A percentile compares a stretch with the other conserved stretches of the same genome.
Conservation (phyloP, 2,113 vertebrate species). For the Perca fluviatilis region DNA sequence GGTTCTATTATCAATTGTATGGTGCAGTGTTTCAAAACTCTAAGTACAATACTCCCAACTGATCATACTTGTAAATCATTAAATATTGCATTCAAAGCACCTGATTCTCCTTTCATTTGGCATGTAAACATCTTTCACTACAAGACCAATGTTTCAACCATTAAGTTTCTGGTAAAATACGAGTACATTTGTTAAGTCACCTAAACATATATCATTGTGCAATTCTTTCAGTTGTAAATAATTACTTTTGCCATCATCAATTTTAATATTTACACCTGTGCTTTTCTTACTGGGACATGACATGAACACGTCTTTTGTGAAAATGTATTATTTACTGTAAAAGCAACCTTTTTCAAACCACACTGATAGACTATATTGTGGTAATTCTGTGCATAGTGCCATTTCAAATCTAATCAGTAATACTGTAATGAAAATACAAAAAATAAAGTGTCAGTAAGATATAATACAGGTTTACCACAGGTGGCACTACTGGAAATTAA, state of each 20-base stretch:
- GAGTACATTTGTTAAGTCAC: too few relatives aligned
- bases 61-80: too few relatives aligned
- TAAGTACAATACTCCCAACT: too few relatives aligned
- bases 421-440: neutral
- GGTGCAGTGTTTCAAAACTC: too few relatives aligned
- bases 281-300: neutral
- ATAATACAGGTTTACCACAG: constrained; percentile 12
- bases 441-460: neutral
- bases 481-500: neutral
- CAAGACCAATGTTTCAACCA: too few relatives aligned
- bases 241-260: neutral
- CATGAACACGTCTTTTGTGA: neutral
- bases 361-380: neutral
- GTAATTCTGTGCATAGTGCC: neutral
- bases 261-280: neutral
- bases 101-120: too few relatives aligned
- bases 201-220: too few relatives aligned
- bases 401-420: neutral
- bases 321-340: neutral
- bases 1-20: too few relatives aligned
- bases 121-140: too few relatives aligned
- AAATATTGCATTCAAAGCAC: too few relatives aligned
- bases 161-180: too few relatives aligned
- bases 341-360: neutral
- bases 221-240: too few relatives aligned